phyloP scores from a whole-genome alignment of 2,888 invertebrate genomes.

The Physocephala rufipes region DNA sequence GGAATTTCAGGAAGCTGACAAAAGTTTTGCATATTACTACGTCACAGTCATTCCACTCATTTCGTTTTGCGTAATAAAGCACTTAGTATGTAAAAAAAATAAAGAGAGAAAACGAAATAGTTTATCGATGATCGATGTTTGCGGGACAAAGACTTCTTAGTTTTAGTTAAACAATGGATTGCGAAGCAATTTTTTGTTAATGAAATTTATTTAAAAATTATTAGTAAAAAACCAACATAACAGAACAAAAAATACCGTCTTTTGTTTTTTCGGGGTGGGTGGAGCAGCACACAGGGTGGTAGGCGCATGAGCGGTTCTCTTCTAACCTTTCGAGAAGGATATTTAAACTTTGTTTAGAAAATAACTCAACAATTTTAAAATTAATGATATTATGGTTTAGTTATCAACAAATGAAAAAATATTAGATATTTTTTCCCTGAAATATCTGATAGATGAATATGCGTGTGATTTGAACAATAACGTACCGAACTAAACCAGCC shows the following conservation, averaged over 20 bases:
- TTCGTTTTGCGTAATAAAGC: too few relatives aligned
- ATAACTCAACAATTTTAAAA: constrained; percentile 38
- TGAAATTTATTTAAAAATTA: constrained; percentile 2
- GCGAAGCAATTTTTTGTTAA: constrained; percentile 16
- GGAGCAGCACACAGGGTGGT: constrained; percentile 66
- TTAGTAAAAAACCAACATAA: background rate
- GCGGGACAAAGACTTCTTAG: too few relatives aligned
- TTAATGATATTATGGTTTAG: constrained; percentile 29
- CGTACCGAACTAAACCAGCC: constrained; percentile 78
- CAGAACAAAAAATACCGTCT: constrained; percentile 7
- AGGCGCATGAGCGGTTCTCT: constrained; percentile 62
- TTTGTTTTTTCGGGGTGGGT: constrained; percentile 11
- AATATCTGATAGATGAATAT: constrained; percentile 21
- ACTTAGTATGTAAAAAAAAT: too few relatives aligned
- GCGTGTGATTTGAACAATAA: constrained; percentile 53
- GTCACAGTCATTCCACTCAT: too few relatives aligned
- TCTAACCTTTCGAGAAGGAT: constrained; percentile 43
- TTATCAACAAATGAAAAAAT: constrained; percentile 45
- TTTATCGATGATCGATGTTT: too few relatives aligned
- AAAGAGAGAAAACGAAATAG: too few relatives aligned
- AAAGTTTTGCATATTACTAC: too few relatives aligned
- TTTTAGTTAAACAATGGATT: constrained; percentile 5
- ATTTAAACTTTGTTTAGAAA: constrained; percentile 21
- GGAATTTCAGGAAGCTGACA: too few relatives aligned
- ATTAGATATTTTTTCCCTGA: constrained; percentile 37